Evolutionary conservation across 1,140 invertebrate species (phyloP).

Genomic region (Temnothorax curvispinosus): DNA sequence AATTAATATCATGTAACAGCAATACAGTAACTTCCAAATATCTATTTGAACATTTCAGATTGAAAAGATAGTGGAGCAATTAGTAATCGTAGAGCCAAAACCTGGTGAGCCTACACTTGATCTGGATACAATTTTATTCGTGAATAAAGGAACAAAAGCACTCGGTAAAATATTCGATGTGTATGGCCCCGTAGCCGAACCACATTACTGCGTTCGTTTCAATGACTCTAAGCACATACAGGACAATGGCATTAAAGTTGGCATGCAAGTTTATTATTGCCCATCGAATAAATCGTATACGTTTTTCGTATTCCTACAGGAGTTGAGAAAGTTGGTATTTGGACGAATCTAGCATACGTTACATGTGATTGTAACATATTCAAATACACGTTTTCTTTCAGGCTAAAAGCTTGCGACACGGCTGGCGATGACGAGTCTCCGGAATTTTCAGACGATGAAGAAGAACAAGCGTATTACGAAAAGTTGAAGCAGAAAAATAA

Average conservation of each 20-base stretch:
- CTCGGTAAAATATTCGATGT: constrained; percentile 96
- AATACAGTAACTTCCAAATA: constrained; percentile 32
- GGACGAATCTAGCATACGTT: neutral
- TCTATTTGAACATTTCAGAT: constrained; percentile 71
- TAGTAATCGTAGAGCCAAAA: constrained; percentile 81
- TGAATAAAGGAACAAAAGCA: constrained; percentile 90
- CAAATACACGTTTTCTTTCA: constrained; percentile 81
- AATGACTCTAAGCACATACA: constrained; percentile 91
- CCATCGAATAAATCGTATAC: constrained; percentile 90
- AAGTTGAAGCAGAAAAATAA: constrained; percentile 74
- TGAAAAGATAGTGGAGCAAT: constrained; percentile 82
- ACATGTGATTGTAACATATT: neutral
- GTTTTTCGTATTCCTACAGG: constrained; percentile 90
- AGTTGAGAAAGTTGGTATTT: constrained; percentile 88
- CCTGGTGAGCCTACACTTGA: constrained; percentile 90
- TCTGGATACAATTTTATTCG: constrained; percentile 93
- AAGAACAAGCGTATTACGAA: constrained; percentile 87
- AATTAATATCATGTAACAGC: constrained; percentile 35
- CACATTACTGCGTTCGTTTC: constrained; percentile 93
- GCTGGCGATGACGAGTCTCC: constrained; percentile 95
- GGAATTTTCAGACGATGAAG: constrained; percentile 96
- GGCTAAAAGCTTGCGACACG: constrained; percentile 92
- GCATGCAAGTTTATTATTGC: constrained; percentile 92
- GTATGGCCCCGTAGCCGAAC: constrained; percentile 92
- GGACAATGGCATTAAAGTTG: constrained; percentile 88